phyloP scores from a whole-genome alignment of 1,140 invertebrate species.

The Vollenhovia emeryi region DNA sequence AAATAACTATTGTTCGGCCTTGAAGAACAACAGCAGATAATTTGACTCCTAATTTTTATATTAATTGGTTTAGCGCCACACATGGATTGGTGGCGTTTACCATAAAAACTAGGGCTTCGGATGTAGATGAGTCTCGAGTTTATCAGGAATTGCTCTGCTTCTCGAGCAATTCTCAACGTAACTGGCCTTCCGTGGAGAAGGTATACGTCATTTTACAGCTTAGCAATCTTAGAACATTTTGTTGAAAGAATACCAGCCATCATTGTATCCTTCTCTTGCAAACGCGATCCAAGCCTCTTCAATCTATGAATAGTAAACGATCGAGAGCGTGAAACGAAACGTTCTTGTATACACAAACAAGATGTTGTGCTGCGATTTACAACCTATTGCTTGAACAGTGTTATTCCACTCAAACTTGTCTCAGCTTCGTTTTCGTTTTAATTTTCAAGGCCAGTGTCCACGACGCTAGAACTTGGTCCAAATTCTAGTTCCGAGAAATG shows the following conservation, averaged over 20 bases:
- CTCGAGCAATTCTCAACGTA: constrained; percentile 82
- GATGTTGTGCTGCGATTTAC: constrained; percentile 1
- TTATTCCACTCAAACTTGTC: not conserved
- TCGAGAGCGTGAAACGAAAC: not conserved
- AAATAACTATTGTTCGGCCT: not conserved
- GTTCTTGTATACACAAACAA: not conserved
- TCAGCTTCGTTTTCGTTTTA: not conserved
- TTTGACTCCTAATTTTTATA: constrained; percentile 75
- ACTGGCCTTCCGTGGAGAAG: constrained; percentile 83
- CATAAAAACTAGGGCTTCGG: constrained; percentile 84
- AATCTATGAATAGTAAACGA: constrained; percentile 25
- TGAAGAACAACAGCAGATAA: not conserved
- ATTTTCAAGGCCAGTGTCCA: too few relatives aligned
- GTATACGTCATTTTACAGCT: constrained; percentile 71
- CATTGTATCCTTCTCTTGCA: constrained; percentile 55
- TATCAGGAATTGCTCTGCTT: constrained; percentile 85
- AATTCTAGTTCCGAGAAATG: too few relatives aligned
- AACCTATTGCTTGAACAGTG: not conserved
- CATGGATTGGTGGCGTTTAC: constrained; percentile 83
- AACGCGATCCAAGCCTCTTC: not conserved
- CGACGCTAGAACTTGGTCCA: too few relatives aligned
- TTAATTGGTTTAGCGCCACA: constrained; percentile 82
- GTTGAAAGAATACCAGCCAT: constrained; percentile 62
- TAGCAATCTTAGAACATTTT: constrained; percentile 53
- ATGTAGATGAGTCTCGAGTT: constrained; percentile 84